Conservation (phyloP, 2,113 vertebrate genomes). For the Crotalus viridis region DNA sequence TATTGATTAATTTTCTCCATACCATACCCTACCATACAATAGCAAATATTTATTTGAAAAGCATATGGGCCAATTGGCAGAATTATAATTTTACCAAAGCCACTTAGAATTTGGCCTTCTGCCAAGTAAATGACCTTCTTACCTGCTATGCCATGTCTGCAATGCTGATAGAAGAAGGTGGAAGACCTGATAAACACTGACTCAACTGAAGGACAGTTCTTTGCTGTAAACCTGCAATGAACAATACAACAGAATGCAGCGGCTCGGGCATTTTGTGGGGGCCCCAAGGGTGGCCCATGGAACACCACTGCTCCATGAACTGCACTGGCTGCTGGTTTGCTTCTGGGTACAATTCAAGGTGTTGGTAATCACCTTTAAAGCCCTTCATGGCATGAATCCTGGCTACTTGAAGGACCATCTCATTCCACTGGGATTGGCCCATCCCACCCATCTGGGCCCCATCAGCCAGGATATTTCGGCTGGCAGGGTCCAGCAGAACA, state of each 20-base stretch:
- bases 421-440: neutral
- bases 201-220: neutral
- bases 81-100: neutral
- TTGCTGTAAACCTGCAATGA: neutral
- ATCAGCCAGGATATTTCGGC: neutral
- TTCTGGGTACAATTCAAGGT: neutral
- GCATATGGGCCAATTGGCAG: neutral
- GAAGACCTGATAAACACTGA: neutral
- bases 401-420: neutral
- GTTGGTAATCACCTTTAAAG: neutral
- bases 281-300: neutral
- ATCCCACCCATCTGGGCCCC: neutral
- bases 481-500: neutral
- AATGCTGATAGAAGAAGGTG: neutral
- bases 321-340: neutral
- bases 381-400: neutral
- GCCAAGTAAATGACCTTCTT: neutral
- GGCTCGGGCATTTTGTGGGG: neutral
- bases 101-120: neutral
- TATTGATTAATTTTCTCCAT: neutral
- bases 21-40: neutral
- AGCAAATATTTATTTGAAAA: neutral
- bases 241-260: neutral
- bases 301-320: neutral
- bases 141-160: neutral